Evolutionary conservation across 1,140 invertebrate genomes (phyloP), one percentile per base, ranked within the genome.

Genomic region (Platorchestia sp.): DNA sequence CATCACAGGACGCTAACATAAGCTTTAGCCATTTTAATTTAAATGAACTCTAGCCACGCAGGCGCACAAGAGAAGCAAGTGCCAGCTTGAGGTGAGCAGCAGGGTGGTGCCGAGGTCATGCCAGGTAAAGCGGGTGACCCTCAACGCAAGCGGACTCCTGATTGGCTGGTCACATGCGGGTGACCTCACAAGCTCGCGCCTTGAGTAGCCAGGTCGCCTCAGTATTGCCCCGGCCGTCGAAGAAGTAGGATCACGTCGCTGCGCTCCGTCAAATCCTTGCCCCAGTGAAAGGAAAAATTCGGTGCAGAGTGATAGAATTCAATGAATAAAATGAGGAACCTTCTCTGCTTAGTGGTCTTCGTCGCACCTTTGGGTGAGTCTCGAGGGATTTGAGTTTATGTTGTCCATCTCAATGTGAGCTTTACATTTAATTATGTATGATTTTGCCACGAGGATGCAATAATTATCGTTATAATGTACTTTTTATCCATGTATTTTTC

Each of bases 341-440:
- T 91, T 41, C 6, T 91, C 89, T 45, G 36, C 89, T 91, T 91
- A 42, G 36, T 91, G 7, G n/a, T 36, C 3, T 42, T 91, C 42
- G 10, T 91, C 89, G 89, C 89, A 10, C 89, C 89, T 10, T 27
- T 91, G 89, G 89, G 89, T 91, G 44, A 91, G 89, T 91, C 36
- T n/a, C n/a, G n/a, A n/a, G 47, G 6, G 47, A 51, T 51, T 19
- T 7, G 47, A 51, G 19, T 51, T 51, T 7, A 51, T 7, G 47
- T 51, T 51, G 47, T 51, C 19, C 19, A 51, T n/a, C n/a, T n/a
- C n/a, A n/a, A n/a, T n/a, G n/a, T n/a, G n/a, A n/a, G n/a, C n/a
- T n/a, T n/a, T n/a, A n/a, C n/a, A n/a, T n/a, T n/a, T n/a, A n/a
- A n/a, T n/a, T n/a, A n/a, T n/a, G n/a, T n/a, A n/a, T n/a, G n/a